Evolutionary conservation across 1,140 invertebrate species (phyloP).

Genomic region (Cephus cinctus): DNA sequence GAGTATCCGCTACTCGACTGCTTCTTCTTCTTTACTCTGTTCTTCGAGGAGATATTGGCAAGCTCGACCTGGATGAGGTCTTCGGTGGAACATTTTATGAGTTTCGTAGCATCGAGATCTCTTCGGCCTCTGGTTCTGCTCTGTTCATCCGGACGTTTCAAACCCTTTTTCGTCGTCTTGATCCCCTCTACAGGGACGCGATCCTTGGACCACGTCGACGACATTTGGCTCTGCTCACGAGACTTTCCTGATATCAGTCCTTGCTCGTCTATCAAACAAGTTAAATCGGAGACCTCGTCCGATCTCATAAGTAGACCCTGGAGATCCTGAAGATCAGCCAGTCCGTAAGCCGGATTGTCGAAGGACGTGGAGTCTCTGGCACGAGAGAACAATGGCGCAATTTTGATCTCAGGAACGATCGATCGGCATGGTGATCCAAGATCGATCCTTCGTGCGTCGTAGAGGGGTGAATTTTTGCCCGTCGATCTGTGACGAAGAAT

Average conservation of each 20-base stretch:
- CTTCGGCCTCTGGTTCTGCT: conserved; percentile 19
- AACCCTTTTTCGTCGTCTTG: conserved; percentile 8
- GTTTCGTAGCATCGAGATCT: conserved; percentile 29
- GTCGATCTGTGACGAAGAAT: conserved; percentile 7
- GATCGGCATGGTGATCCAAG: conserved; percentile 44
- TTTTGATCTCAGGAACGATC: conserved; percentile 35
- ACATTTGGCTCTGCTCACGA: conserved; percentile 4
- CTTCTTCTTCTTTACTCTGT: conserved; percentile 37
- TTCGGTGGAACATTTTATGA: conserved; percentile 56
- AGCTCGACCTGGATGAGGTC: conserved; percentile 48
- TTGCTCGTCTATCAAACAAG: conserved; percentile 43
- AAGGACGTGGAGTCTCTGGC: conserved; percentile 40
- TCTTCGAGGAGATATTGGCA: conserved; percentile 25
- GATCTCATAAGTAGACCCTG: conserved; percentile 40
- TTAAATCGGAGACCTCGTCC: conserved; percentile 45
- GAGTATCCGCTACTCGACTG: conserved; percentile 51
- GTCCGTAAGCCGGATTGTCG: conserved; percentile 50
- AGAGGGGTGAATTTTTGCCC: conserved; percentile 37
- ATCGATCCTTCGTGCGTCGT: conserved; percentile 44
- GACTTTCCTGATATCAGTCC: conserved; percentile 15
- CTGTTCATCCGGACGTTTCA: too few species aligned
- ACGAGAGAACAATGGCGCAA: conserved; percentile 28
- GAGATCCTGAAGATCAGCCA: conserved; percentile 42
- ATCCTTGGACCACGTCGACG: conserved; percentile 15
- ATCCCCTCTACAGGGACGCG: not conserved